A percentile compares a stretch with the other conserved stretches of the same genome.
Conservation (phyloP, 1,140 invertebrate species). For the Hylaeus volcanicus region DNA sequence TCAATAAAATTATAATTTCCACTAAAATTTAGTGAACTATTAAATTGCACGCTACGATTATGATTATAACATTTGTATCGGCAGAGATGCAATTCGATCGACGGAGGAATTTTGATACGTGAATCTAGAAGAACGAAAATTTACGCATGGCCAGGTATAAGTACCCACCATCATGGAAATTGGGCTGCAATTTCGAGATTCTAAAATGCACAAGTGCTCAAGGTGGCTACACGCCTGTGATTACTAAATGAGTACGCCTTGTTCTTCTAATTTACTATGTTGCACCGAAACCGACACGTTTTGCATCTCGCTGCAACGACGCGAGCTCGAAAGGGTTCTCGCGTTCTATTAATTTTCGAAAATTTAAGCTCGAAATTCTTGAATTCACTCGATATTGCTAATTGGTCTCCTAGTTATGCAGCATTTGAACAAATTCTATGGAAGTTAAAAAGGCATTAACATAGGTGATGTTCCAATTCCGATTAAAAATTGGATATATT, state of each 20-base stretch:
- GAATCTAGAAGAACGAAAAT: conserved; percentile 41
- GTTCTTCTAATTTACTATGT: conserved; percentile 21
- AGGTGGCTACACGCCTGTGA: conserved; percentile 17
- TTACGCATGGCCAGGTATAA: conserved; percentile 19
- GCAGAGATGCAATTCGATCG: not conserved
- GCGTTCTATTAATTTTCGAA: not conserved
- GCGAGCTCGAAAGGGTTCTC: not conserved
- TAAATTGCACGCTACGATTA: not conserved
- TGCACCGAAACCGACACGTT: conserved; percentile 1
- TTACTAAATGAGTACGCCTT: conserved; percentile 23
- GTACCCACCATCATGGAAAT: conserved; percentile 41
- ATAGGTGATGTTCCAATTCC: too few species aligned
- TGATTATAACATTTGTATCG: not conserved
- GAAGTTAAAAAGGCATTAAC: too few species aligned
- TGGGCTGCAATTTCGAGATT: conserved; percentile 34
- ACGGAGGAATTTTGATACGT: conserved; percentile 24
- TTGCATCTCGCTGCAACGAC: not conserved
- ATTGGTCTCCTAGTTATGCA: not conserved
- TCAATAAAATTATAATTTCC: not conserved
- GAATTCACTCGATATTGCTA: too few species aligned
- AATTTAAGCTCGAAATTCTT: too few species aligned
- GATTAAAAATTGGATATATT: too few species aligned
- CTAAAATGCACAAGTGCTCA: not conserved
- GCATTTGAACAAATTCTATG: too few species aligned
- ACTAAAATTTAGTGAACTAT: not conserved